Base-by-base conservation (phyloP, 2,797 vertebrate species). In the Gila robusta region DNA sequence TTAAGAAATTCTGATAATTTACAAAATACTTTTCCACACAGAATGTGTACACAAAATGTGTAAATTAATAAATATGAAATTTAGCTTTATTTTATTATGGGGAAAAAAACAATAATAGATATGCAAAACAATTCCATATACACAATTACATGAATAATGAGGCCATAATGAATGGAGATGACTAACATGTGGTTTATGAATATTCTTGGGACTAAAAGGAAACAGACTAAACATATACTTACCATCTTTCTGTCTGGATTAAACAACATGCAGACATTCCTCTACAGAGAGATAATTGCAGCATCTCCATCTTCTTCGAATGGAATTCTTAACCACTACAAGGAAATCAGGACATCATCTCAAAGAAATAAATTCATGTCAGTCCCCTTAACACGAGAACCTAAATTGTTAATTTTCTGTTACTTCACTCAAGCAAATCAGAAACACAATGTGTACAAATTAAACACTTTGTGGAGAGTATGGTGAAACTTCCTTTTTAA, bases 201-300 rank as follows among this genome's bases (percentile, higher is more conserved):
- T 56, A 35, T 64, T 54, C 3, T 62, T 41, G 11, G 37, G 32
- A 2, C n/a, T 28, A 32, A 32, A 59, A 28, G 11, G 26, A 82
- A 72, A 82, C 17, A 0, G 16, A 23, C 56, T 52, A 76, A 76
- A 37, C 14, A 64, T 66, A 83, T 19, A 28, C 28, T 52, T 66
- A 49, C 8, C 72, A 66, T 52, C 14, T 5, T 52, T 67, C 59
- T 47, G 32, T 76, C 44, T 76, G 56, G 6, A 83, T 83, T 52
- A 66, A 76, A 66, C 44, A 47, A 54, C 1, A 3, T 10, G 2
- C 62, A 52, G 47, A 70, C 41, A 73, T 35, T 73, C 37, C 62
- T 72, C 72, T 69, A 81, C 44, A 39, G 44, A n/a, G 59, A 83
- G 52, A 49, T 85, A 87, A 91, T 87, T 86, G 88, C 84, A 90